Percentiles rank a stretch among this genome's conserved stretches.
phyloP scores from a whole-genome alignment of 2,797 vertebrate genomes.

The Cercopithecus neglectus region DNA sequence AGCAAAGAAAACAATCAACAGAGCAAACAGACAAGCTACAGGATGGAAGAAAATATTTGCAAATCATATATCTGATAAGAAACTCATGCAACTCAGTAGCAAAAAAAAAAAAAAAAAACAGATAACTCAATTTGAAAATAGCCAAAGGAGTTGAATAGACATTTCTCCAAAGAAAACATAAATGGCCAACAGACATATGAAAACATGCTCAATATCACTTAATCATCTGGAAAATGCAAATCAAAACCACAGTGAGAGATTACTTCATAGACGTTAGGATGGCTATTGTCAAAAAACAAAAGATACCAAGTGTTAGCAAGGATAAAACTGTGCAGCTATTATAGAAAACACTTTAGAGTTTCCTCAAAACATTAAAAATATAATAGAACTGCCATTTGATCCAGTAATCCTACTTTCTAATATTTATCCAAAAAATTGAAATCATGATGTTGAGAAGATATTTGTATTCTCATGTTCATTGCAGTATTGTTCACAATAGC shows the following conservation, averaged over 20 bases:
- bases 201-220: background rate
- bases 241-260: background rate
- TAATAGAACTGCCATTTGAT: background rate
- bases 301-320: background rate
- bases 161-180: background rate
- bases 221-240: background rate
- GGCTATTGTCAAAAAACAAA: background rate
- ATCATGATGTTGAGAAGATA: background rate
- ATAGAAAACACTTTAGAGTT: background rate
- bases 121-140: background rate
- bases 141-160: background rate
- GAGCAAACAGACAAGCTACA: background rate
- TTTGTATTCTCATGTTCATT: background rate
- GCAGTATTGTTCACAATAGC: background rate
- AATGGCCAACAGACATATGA: background rate
- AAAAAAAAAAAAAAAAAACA: background rate
- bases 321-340: background rate
- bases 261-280: background rate
- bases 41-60: background rate
- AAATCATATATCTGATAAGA: background rate
- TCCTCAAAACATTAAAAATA: background rate
- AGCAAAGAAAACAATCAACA: background rate
- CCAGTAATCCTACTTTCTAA: background rate
- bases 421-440: background rate
- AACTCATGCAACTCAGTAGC: background rate